These are phyloP conservation scores for Tetraodon nigroviridis DNA, from an alignment of 2,113 vertebrate genomes.

Conservation along the genomic window DNA sequence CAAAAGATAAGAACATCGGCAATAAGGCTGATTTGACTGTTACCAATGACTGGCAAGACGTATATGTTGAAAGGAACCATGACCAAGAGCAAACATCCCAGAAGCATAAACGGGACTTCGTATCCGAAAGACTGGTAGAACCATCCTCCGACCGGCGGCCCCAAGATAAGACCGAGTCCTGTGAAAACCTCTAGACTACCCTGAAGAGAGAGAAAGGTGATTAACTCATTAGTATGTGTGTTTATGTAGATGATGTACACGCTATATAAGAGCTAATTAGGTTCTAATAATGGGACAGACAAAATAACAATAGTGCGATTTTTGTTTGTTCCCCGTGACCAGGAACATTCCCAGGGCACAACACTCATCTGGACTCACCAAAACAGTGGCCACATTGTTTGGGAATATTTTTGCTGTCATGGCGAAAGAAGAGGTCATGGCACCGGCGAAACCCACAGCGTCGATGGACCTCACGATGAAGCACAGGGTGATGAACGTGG, in stretches of 20 bases:
- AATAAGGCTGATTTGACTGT: not conserved
- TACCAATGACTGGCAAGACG: conserved; percentile 84
- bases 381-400: conserved; percentile 86
- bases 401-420: conserved; percentile 87
- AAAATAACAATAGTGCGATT: conserved; percentile 21
- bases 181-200: conserved; percentile 90
- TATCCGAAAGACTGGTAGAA: conserved; percentile 91
- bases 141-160: conserved; percentile 90
- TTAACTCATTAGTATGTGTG: not conserved
- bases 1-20: not conserved
- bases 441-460: conserved; percentile 84
- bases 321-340: conserved; percentile 39
- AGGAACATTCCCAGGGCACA: conserved; percentile 45
- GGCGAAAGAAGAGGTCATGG: conserved; percentile 84
- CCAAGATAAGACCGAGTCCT: conserved; percentile 86
- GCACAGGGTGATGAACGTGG: conserved; percentile 81
- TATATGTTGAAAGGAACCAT: conserved; percentile 87
- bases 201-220: conserved; percentile 63
- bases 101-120: conserved; percentile 84
- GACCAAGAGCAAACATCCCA: conserved; percentile 82
- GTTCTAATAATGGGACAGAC: not conserved
- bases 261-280: conserved; percentile 1
- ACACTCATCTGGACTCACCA: conserved; percentile 77
- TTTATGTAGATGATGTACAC: not conserved
- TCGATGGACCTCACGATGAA: conserved; percentile 86